Percentiles rank a stretch among this genome's conserved stretches.
phyloP scores from a whole-genome alignment of 1,140 invertebrate species.

The Eriocheir sinensis region DNA sequence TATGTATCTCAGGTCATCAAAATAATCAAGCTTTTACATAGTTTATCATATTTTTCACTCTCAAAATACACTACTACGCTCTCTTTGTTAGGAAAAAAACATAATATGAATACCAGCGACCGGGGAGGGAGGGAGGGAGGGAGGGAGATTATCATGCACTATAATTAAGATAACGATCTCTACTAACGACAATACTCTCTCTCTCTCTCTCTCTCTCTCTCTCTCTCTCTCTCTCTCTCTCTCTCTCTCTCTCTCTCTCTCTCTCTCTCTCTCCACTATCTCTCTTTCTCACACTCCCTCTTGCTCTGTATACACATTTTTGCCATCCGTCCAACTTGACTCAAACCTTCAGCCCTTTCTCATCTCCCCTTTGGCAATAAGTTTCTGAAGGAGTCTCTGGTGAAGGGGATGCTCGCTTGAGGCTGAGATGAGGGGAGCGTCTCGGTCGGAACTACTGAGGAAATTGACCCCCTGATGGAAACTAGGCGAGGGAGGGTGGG shows the following conservation, averaged over 20 bases:
- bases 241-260: slow-evolving; percentile 4
- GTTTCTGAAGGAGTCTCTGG: neutral
- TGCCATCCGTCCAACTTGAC: neutral
- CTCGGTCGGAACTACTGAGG: neutral
- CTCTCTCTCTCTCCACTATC: neutral
- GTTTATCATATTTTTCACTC: too few relatives aligned
- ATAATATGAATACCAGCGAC: too few relatives aligned
- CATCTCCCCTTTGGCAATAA: neutral
- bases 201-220: too few relatives aligned
- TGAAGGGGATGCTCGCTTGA: neutral
- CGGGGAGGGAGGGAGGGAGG: neutral
- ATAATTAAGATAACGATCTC: too few relatives aligned
- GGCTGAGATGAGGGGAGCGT: neutral
- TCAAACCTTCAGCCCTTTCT: neutral
- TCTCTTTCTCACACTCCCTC: slow-evolving; percentile 20
- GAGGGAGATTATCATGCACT: neutral
- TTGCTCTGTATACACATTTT: neutral
- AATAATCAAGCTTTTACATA: too few relatives aligned
- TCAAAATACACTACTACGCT: too few relatives aligned
- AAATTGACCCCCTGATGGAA: slow-evolving; percentile 5
- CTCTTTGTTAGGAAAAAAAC: too few relatives aligned
- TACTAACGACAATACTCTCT: neutral
- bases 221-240: neutral
- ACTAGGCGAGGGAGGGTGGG: neutral
- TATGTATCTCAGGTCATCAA: too few relatives aligned